phyloP scores from a whole-genome alignment of 2,113 vertebrate genomes.

The Macaca nemestrina region DNA sequence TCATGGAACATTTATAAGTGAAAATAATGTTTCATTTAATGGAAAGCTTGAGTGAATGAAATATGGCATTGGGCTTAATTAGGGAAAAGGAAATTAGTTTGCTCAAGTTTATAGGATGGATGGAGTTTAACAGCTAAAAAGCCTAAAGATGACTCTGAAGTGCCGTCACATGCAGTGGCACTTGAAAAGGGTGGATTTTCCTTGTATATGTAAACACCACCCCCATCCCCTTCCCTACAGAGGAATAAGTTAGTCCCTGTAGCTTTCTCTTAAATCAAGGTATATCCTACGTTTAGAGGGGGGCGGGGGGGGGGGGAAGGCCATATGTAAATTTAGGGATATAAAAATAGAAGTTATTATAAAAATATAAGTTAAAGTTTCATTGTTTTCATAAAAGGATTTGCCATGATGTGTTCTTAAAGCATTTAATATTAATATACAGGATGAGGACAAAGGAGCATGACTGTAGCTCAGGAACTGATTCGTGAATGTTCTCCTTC shows the following conservation, averaged over 20 bases:
- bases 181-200: background rate
- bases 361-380: background rate
- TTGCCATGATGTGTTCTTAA: background rate
- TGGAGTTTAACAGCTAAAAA: background rate
- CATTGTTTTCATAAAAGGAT: background rate
- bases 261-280: background rate
- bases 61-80: slow-evolving; percentile 37
- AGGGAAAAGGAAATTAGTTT: slow-evolving; percentile 37
- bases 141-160: background rate
- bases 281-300: background rate
- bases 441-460: too few relatives aligned
- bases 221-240: rapidly evolving
- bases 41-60: slow-evolving; percentile 46
- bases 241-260: background rate
- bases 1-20: slow-evolving; percentile 46
- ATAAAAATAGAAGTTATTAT: background rate
- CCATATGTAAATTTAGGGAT: background rate
- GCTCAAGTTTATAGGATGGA: background rate
- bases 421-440: background rate
- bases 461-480: background rate
- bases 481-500: background rate
- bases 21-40: slow-evolving; percentile 56
- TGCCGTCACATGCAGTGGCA: background rate
- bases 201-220: background rate
- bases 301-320: rapidly evolving